Conservation (phyloP, 2,113 vertebrate species). For the Butastur rufipennis region DNA sequence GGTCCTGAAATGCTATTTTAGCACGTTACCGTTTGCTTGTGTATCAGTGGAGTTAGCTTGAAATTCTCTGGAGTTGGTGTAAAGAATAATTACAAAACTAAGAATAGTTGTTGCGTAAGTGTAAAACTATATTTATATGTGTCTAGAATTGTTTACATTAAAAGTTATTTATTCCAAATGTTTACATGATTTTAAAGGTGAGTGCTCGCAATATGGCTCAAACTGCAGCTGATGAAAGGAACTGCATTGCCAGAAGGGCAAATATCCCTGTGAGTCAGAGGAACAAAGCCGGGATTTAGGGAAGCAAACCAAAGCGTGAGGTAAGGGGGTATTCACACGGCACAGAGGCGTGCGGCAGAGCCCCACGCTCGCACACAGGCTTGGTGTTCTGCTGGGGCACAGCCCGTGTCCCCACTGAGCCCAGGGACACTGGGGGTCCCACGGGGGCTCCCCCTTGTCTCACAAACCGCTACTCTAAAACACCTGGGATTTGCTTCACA, state of each 20-base stretch:
- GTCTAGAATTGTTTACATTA: not conserved
- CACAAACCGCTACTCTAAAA: accelerated
- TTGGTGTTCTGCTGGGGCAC: not conserved
- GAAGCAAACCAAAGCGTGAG: not conserved
- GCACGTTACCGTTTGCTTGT: accelerated
- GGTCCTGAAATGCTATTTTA: not conserved
- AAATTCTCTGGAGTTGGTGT: not conserved
- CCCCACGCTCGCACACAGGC: not conserved
- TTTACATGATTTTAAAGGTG: not conserved
- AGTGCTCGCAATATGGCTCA: accelerated
- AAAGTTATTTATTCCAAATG: not conserved
- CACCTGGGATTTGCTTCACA: accelerated
- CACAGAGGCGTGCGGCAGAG: not conserved
- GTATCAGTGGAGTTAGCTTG: not conserved
- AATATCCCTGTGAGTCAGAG: not conserved
- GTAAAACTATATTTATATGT: not conserved
- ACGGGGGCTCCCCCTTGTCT: accelerated
- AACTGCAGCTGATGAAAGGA: not conserved
- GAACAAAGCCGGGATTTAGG: not conserved
- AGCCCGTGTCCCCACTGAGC: accelerated
- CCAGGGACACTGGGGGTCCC: not conserved
- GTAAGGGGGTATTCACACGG: not conserved
- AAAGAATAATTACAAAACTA: not conserved
- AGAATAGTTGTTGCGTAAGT: accelerated
- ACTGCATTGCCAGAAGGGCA: not conserved